Evolutionary conservation across 2,797 vertebrate species (phyloP).

Genomic region (Toxotes lorentzi): DNA sequence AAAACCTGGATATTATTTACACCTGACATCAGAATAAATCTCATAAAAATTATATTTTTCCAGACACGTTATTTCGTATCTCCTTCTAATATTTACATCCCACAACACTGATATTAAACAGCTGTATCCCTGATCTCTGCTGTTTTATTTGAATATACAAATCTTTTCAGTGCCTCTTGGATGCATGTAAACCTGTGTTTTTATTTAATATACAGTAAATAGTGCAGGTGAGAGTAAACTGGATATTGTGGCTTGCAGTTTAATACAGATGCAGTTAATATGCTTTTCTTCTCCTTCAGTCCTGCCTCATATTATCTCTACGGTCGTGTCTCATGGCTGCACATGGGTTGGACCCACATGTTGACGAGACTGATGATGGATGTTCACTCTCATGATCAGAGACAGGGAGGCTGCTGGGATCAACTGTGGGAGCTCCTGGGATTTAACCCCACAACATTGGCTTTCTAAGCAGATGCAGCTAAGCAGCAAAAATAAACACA

Average conservation of each 20-base stretch:
- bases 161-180: not conserved
- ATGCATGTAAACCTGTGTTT: not conserved
- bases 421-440: constrained; percentile 66
- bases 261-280: not conserved
- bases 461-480: constrained; percentile 50
- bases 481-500: constrained; percentile 27
- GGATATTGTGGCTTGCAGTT: not conserved
- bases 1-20: not conserved
- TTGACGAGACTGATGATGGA: constrained; percentile 23
- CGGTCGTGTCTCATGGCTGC: constrained; percentile 2
- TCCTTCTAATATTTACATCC: not conserved
- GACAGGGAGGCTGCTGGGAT: constrained; percentile 61
- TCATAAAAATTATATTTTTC: not conserved
- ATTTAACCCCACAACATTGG: constrained; percentile 34
- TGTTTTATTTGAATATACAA: not conserved
- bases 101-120: not conserved
- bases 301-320: not conserved
- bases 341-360: not conserved
- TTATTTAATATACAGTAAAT: not conserved
- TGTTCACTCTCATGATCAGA: constrained; percentile 25
- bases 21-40: not conserved
- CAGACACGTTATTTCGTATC: not conserved
- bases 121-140: no score
- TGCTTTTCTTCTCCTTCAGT: not conserved
- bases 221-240: not conserved